phyloP scores from a whole-genome alignment of 2,888 invertebrate species.

The Phortica magna region DNA sequence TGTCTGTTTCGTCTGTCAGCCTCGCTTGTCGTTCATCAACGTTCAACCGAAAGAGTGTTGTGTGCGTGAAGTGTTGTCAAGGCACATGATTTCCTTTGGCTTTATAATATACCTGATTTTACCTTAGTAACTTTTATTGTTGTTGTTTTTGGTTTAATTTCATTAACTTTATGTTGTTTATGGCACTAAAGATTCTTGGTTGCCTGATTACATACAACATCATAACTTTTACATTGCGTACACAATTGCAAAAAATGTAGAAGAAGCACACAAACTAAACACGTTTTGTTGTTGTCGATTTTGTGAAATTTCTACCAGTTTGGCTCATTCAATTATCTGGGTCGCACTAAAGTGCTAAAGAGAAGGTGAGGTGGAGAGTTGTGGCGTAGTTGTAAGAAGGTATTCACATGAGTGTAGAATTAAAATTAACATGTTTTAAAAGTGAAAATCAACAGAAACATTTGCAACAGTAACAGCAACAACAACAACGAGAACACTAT shows the following conservation, averaged over 20 bases:
- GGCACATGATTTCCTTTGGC: background rate
- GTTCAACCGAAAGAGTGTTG: background rate
- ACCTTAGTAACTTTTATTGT: background rate
- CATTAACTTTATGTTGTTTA: constrained; percentile 22
- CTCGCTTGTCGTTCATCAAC: too few species aligned
- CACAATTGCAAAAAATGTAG: background rate
- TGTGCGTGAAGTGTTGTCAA: background rate
- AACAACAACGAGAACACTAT: constrained; percentile 11
- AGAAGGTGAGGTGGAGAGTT: too few species aligned
- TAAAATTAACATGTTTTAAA: constrained; percentile 54
- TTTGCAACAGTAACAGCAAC: constrained; percentile 27
- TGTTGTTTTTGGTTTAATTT: constrained; percentile 31
- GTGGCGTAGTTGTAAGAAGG: background rate
- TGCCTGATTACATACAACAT: background rate
- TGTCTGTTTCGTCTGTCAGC: background rate
- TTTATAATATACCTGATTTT: background rate
- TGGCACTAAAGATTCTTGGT: background rate
- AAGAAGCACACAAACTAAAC: too few species aligned
- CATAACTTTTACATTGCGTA: background rate
- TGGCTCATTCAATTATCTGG: too few species aligned
- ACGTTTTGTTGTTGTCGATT: too few species aligned
- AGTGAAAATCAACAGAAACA: constrained; percentile 53
- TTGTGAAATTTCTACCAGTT: too few species aligned
- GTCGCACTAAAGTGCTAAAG: too few species aligned
- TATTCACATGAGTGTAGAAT: constrained; percentile 33